These are phyloP conservation scores for Camponotus vicinus DNA, from an alignment of 1,140 invertebrate genomes.

Conservation along the genomic window DNA sequence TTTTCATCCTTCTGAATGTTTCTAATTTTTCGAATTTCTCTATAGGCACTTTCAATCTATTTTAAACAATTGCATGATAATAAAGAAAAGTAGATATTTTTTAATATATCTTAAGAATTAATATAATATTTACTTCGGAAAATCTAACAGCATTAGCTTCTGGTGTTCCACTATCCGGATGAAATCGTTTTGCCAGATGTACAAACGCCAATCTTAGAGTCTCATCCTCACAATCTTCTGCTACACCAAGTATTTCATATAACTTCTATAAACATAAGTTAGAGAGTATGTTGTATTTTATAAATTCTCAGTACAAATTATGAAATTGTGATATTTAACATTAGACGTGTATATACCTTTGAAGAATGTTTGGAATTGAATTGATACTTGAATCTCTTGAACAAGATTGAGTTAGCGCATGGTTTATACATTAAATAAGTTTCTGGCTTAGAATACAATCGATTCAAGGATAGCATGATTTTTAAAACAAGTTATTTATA, in stretches of 20 bases:
- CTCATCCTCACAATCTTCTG: constrained; percentile 90
- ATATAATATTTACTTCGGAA: constrained; percentile 86
- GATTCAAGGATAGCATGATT: constrained; percentile 58
- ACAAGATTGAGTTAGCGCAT: constrained; percentile 7
- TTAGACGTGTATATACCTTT: neutral
- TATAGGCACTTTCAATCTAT: constrained; percentile 87
- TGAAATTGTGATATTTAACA: neutral
- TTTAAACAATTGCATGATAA: neutral
- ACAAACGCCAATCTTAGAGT: constrained; percentile 91
- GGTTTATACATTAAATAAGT: neutral
- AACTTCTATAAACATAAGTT: constrained; percentile 87
- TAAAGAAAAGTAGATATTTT: neutral
- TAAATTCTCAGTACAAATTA: neutral
- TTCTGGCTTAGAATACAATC: neutral
- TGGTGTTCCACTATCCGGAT: constrained; percentile 92
- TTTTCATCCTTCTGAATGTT: constrained; percentile 85
- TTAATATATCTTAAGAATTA: neutral
- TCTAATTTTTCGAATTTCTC: constrained; percentile 81
- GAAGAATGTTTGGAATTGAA: constrained; percentile 12
- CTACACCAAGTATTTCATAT: constrained; percentile 89
- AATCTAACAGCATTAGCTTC: constrained; percentile 91
- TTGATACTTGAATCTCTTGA: constrained; percentile 54
- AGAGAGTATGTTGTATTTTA: neutral
- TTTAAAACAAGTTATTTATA: neutral
- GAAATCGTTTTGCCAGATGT: constrained; percentile 91